A percentile compares a stretch with the other conserved stretches of the same genome.
phyloP scores from a whole-genome alignment of 2,888 invertebrate genomes.

The Caradrina clavipalpis region DNA sequence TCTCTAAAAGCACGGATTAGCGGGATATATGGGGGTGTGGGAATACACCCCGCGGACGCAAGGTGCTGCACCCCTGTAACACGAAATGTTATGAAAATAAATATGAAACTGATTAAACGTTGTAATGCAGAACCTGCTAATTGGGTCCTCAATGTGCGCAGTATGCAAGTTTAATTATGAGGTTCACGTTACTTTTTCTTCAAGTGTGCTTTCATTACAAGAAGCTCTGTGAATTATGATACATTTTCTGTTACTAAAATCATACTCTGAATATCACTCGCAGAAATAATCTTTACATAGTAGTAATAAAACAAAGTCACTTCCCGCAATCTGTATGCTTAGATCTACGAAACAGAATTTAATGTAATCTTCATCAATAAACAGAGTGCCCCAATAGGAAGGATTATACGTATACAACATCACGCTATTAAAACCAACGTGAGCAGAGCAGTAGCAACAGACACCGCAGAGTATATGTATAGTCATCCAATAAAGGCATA shows the following conservation, averaged over 20 bases:
- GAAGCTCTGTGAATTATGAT: neutral
- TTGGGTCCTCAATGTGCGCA: slow-evolving; percentile 39
- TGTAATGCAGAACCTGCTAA: slow-evolving; percentile 38
- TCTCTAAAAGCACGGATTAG: slow-evolving; percentile 72
- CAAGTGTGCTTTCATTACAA: slow-evolving; percentile 17
- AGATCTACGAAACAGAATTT: too few relatives aligned
- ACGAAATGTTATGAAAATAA: slow-evolving; percentile 60
- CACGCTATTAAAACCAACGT: too few relatives aligned
- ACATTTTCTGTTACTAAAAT: neutral
- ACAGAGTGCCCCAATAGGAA: too few relatives aligned
- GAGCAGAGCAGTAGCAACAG: too few relatives aligned
- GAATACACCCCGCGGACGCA: slow-evolving; percentile 74
- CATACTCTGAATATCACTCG: too few relatives aligned
- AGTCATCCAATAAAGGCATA: neutral
- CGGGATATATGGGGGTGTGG: slow-evolving; percentile 79
- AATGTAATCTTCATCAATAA: too few relatives aligned
- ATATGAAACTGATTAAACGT: slow-evolving; percentile 38
- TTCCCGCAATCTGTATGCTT: too few relatives aligned
- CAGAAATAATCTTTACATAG: too few relatives aligned
- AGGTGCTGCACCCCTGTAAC: slow-evolving; percentile 70
- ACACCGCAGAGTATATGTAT: neutral
- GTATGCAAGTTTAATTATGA: slow-evolving; percentile 25
- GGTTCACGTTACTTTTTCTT: slow-evolving; percentile 21
- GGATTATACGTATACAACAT: too few relatives aligned
- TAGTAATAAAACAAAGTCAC: too few relatives aligned